Base-by-base conservation (phyloP, 2,113 vertebrate genomes). In the Scortum barcoo region DNA sequence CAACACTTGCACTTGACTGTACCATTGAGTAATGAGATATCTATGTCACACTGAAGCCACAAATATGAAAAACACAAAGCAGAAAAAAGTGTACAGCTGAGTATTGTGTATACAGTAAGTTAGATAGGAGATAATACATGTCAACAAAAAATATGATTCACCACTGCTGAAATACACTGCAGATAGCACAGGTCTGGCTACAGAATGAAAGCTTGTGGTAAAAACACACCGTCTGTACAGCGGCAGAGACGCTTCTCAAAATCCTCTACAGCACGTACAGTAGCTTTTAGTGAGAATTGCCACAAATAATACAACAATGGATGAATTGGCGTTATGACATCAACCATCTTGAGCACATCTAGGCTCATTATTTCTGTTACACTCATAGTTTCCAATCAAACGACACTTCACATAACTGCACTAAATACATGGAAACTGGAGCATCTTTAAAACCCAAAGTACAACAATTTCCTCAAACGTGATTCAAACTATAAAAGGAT, bases 31-130 rank as follows among this genome's bases (percentile, higher is more conserved):
- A 81, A 90, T 88, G 78, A 80, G 57, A 85, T 81, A 87, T 76
- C 46, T 72, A 77, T 86, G 81, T 78, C 72, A 92, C 86, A 88
- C 60, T 72, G 60, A 86, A 83, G 85, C 76, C 74, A 85, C 69
- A 61, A 30, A 76, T 76, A 76, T 87, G 68, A 82, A 76, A 76
- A 94, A 91, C 86, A 84, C 76, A 89, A 86, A 89, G 76, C 87
- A 89, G 63, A 61, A 57, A 48, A 80, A 82, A 70, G 24, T 74
- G 22, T 48, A 80, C 76, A 74, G 26, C 70, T 54, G 53, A 71
- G 54, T 77, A 51, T 57, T 61, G 42, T 67, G 62, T 58, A 51
- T 67, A 66, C 51, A 81, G 53, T 33, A 38, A 75, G 63, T 86
- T 76, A 70, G 38, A 73, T 44, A 68, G 28, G 54, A 83, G 69